A percentile compares a stretch with the other conserved stretches of the same genome.
Conservation (phyloP, 2,888 invertebrate genomes). For the Agelastica alni region DNA sequence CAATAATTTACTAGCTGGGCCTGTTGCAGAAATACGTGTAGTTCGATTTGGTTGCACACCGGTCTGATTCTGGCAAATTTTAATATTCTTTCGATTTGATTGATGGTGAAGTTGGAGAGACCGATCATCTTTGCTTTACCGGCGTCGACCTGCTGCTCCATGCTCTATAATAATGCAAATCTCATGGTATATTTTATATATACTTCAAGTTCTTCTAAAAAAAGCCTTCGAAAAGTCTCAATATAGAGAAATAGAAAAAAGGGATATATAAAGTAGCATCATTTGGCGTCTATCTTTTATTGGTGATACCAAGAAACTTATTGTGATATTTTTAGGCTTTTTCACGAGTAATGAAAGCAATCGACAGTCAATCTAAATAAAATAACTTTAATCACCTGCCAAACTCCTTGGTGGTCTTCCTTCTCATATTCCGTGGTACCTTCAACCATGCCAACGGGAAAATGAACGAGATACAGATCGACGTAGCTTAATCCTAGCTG, state of each 20-base stretch:
- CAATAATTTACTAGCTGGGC: slow-evolving; percentile 46
- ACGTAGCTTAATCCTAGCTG: slow-evolving; percentile 77
- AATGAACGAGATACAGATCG: slow-evolving; percentile 82
- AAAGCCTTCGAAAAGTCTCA: too few relatives aligned
- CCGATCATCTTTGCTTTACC: neutral
- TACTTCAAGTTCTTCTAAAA: too few relatives aligned
- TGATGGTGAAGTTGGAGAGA: neutral
- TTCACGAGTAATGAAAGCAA: too few relatives aligned
- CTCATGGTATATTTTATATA: too few relatives aligned
- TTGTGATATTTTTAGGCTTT: too few relatives aligned
- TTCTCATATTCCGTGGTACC: neutral
- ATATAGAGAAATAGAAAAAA: too few relatives aligned
- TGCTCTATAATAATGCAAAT: neutral
- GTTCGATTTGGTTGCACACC: slow-evolving; percentile 58
- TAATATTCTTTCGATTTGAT: neutral
- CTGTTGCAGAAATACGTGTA: slow-evolving; percentile 59
- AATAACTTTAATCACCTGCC: too few relatives aligned
- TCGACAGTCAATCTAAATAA: too few relatives aligned
- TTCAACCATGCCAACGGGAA: slow-evolving; percentile 71
- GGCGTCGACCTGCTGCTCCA: neutral
- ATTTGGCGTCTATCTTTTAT: too few relatives aligned
- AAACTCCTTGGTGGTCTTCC: neutral
- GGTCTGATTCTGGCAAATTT: neutral
- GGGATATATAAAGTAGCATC: too few relatives aligned
- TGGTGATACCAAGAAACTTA: too few relatives aligned